Conservation (phyloP, 1,140 invertebrate species). For the Bombus consobrinus region DNA sequence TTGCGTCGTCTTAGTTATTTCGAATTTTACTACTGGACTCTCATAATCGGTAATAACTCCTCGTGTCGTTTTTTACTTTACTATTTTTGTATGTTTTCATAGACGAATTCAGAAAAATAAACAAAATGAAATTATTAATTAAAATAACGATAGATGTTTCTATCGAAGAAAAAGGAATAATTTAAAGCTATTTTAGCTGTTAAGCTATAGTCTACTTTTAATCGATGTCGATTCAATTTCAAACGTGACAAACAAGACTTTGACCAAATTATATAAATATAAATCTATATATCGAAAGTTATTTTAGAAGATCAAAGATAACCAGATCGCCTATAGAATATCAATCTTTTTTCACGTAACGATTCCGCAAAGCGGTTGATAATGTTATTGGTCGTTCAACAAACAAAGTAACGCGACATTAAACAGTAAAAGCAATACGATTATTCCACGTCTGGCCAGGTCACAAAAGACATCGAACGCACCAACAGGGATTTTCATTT, state of each 20-base stretch:
- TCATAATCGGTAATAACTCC: not conserved
- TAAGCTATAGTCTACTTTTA: too few relatives aligned
- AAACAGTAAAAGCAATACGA: not conserved
- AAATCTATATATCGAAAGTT: not conserved
- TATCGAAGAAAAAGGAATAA: too few relatives aligned
- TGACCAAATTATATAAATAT: not conserved
- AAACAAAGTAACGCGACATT: not conserved
- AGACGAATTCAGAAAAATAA: not conserved
- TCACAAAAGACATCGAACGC: not conserved
- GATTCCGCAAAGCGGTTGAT: not conserved
- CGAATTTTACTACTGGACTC: not conserved
- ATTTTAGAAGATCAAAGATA: not conserved
- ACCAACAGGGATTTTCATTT: conserved; percentile 23
- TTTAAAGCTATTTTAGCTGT: too few relatives aligned
- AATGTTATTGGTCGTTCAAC: not conserved
- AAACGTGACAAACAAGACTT: not conserved
- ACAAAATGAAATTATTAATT: not conserved
- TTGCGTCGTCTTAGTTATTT: not conserved
- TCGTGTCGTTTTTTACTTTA: not conserved
- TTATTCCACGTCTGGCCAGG: not conserved
- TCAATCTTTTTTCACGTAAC: not conserved
- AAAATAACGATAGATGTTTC: too few relatives aligned
- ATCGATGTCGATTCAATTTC: not conserved
- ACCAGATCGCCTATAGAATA: not conserved
- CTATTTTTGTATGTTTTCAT: not conserved